Evolutionary conservation across 1,140 invertebrate species (phyloP).

Genomic region (Drosophila nigrodunni): DNA sequence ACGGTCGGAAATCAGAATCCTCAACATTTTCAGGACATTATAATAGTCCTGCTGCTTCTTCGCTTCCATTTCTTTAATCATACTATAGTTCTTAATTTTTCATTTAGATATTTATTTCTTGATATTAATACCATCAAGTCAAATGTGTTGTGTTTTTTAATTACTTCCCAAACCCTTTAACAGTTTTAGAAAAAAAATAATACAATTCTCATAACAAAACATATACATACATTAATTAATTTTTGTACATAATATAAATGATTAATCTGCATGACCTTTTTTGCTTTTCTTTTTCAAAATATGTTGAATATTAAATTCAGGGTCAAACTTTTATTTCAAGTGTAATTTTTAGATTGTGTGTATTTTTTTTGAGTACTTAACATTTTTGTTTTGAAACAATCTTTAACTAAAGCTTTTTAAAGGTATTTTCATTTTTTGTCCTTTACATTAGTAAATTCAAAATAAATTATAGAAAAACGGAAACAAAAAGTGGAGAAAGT

Average conservation of each 20-base stretch:
- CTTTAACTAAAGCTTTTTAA: conserved; percentile 33
- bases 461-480: conserved; percentile 31
- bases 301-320: conserved; percentile 9
- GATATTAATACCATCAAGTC: conserved; percentile 21
- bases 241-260: conserved; percentile 44
- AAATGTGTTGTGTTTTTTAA: conserved; percentile 36
- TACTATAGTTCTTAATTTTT: background rate
- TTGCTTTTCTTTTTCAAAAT: background rate
- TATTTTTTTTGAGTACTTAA: conserved; percentile 16
- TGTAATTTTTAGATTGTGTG: conserved; percentile 10
- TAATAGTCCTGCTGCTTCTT: too few species aligned
- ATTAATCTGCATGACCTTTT: conserved; percentile 36
- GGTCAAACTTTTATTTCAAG: conserved; percentile 31
- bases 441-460: conserved; percentile 30
- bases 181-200: conserved; percentile 46
- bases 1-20: too few species aligned
- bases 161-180: conserved; percentile 53
- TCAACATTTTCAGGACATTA: too few species aligned
- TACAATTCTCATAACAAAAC: conserved; percentile 45
- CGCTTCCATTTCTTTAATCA: background rate
- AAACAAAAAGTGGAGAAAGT: conserved; percentile 8
- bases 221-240: conserved; percentile 44
- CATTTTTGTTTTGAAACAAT: conserved; percentile 14
- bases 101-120: conserved; percentile 9
- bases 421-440: conserved; percentile 5